Conservation (phyloP, 2,888 invertebrate species). For the Tachina grossa region DNA sequence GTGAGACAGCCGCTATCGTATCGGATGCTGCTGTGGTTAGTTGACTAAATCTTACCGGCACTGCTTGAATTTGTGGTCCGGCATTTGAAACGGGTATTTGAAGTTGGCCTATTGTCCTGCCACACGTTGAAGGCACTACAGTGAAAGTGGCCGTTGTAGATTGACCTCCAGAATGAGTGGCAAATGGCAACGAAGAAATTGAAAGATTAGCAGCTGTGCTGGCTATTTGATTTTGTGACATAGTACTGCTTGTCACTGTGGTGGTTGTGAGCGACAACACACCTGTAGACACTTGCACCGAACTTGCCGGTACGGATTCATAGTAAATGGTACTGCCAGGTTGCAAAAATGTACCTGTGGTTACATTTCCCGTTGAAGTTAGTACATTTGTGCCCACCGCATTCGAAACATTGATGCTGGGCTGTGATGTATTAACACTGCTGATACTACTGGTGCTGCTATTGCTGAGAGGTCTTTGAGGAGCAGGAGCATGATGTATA, state of each 20-base stretch:
- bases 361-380: slow-evolving; percentile 70
- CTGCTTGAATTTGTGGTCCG: slow-evolving; percentile 76
- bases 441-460: slow-evolving; percentile 69
- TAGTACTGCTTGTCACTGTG: slow-evolving; percentile 80
- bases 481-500: slow-evolving; percentile 75
- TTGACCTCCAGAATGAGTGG: slow-evolving; percentile 74
- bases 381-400: slow-evolving; percentile 71
- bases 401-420: slow-evolving; percentile 63
- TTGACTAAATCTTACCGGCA: slow-evolving; percentile 78
- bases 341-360: slow-evolving; percentile 76
- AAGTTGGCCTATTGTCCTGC: slow-evolving; percentile 79
- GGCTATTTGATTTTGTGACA: slow-evolving; percentile 75
- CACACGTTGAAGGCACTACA: slow-evolving; percentile 79
- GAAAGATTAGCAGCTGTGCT: slow-evolving; percentile 73
- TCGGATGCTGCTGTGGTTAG: slow-evolving; percentile 68
- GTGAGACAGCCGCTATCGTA: slow-evolving; percentile 63
- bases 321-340: slow-evolving; percentile 82
- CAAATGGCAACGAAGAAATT: slow-evolving; percentile 80
- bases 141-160: slow-evolving; percentile 81
- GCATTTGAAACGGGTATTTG: slow-evolving; percentile 77
- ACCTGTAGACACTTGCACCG: slow-evolving; percentile 80
- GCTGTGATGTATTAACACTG: slow-evolving; percentile 68
- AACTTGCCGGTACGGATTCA: slow-evolving; percentile 81
- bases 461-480: slow-evolving; percentile 74
- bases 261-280: slow-evolving; percentile 82